These are phyloP conservation scores for Microcebus murinus DNA, from an alignment of 2,113 vertebrate species.

Conservation along the genomic window DNA sequence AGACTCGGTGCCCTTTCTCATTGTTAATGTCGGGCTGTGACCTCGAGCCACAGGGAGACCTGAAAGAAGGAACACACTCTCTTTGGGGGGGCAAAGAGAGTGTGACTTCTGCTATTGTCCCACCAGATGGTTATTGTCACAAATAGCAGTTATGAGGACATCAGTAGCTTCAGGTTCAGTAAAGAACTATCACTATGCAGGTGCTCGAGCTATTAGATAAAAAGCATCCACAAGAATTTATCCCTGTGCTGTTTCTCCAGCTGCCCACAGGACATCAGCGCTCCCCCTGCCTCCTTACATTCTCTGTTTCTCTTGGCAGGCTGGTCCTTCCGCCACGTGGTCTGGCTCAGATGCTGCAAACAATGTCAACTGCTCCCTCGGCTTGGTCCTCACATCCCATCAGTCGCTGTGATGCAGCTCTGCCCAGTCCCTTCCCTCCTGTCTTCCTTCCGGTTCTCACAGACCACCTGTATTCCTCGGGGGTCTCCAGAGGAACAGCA, in stretches of 20 bases:
- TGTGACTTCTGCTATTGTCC: rapidly evolving
- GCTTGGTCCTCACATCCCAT: background rate
- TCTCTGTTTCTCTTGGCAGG: background rate
- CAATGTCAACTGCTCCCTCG: background rate
- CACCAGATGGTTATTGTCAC: background rate
- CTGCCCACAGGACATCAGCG: background rate
- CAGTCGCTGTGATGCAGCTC: background rate
- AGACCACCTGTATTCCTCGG: background rate
- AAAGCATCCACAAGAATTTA: background rate
- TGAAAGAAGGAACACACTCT: background rate
- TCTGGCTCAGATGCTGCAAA: background rate
- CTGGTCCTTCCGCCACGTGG: background rate
- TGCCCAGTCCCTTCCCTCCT: background rate
- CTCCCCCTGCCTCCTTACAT: background rate
- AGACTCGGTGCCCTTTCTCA: background rate
- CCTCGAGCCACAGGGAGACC: background rate
- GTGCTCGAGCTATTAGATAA: background rate
- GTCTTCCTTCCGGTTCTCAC: background rate
- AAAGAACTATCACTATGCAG: too few relatives aligned
- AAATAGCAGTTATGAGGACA: background rate
- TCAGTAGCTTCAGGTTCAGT: background rate
- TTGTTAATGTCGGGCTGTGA: background rate
- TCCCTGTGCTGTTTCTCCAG: background rate
- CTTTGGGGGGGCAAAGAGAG: background rate
- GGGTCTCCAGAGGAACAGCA: background rate